These are phyloP conservation scores for Ypsolopha scabrella DNA, from an alignment of 2,888 invertebrate genomes.

Conservation along the genomic window DNA sequence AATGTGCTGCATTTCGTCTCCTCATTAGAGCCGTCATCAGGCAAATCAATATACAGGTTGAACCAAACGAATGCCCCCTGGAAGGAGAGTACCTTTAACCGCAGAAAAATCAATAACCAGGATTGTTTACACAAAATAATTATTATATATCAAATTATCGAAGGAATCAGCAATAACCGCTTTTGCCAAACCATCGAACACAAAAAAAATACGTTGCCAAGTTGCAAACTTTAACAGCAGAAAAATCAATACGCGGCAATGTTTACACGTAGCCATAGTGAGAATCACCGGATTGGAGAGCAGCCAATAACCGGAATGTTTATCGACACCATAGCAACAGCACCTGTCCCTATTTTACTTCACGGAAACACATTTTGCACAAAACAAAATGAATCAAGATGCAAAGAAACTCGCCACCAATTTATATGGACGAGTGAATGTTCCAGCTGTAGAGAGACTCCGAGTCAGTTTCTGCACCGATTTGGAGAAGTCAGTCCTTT, in stretches of 20 bases:
- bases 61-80: too few species aligned
- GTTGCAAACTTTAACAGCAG: not conserved
- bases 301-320: constrained; percentile 36
- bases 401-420: constrained; percentile 40
- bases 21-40: too few species aligned
- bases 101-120: too few species aligned
- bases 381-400: constrained; percentile 37
- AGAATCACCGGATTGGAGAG: constrained; percentile 24
- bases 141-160: too few species aligned
- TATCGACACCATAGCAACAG: constrained; percentile 39
- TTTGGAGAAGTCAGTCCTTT: constrained; percentile 92
- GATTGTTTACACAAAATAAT: too few species aligned
- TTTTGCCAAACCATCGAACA: too few species aligned
- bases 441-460: constrained; percentile 51
- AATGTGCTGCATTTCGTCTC: too few species aligned
- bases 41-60: too few species aligned
- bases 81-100: too few species aligned
- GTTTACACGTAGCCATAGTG: constrained; percentile 53
- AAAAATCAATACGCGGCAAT: constrained; percentile 36
- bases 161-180: too few species aligned
- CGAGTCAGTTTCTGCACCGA: constrained; percentile 83
- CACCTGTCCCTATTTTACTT: constrained; percentile 24
- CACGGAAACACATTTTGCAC: constrained; percentile 8
- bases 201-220: constrained; percentile 6
- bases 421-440: constrained; percentile 57